These are phyloP conservation scores for Ypsolopha sequella DNA, from an alignment of 2,888 invertebrate genomes.

Conservation along the genomic window DNA sequence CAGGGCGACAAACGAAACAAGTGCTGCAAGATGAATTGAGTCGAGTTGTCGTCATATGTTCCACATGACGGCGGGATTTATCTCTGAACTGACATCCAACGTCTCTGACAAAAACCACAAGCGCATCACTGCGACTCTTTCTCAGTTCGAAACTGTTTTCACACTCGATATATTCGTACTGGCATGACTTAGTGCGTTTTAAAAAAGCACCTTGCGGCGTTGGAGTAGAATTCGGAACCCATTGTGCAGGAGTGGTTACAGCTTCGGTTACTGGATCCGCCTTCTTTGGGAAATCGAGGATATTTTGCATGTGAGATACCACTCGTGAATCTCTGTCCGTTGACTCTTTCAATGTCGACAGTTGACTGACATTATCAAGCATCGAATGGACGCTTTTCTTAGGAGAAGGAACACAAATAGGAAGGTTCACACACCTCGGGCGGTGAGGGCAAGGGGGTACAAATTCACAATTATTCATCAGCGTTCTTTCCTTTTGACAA, in stretches of 20 bases:
- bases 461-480: conserved; percentile 49
- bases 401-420: conserved; percentile 44
- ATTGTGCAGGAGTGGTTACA: neutral
- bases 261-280: conserved; percentile 8
- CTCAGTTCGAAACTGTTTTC: conserved; percentile 14
- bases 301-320: conserved; percentile 24
- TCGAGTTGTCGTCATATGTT: no score
- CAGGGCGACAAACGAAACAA: no score
- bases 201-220: conserved; percentile 20
- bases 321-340: conserved; percentile 20
- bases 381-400: conserved; percentile 24
- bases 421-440: conserved; percentile 54
- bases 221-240: conserved; percentile 16
- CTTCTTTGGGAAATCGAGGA: conserved; percentile 18
- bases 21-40: no score
- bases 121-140: conserved; percentile 20
- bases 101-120: conserved; percentile 47
- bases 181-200: conserved; percentile 39
- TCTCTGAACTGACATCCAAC: conserved; percentile 53
- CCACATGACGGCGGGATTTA: no score
- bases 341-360: conserved; percentile 24
- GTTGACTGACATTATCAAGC: neutral
- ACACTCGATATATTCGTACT: conserved; percentile 28
- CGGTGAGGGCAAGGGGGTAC: conserved; percentile 51
- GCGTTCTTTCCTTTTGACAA: conserved; percentile 45